Conservation (phyloP, 2,888 invertebrate genomes). For the Geophilus truncorum region DNA sequence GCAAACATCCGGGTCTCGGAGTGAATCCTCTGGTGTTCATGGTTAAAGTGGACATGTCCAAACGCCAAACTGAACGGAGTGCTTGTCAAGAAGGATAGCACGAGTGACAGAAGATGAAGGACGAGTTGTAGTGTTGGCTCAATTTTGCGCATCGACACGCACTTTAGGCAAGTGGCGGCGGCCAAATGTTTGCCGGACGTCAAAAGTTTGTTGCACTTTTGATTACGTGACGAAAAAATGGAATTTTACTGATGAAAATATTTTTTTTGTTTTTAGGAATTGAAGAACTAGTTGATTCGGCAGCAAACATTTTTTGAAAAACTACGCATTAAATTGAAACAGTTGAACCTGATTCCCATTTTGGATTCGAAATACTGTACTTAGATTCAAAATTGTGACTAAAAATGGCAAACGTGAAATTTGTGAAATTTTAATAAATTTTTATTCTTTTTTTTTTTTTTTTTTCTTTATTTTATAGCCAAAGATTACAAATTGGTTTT, state of each 20-base stretch:
- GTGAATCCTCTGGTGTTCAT: not conserved
- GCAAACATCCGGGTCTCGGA: not conserved
- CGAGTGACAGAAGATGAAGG: not conserved
- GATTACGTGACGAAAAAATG: too few relatives aligned
- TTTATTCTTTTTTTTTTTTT: too few relatives aligned
- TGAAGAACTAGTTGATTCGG: not conserved
- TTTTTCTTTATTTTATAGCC: too few relatives aligned
- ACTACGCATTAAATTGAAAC: not conserved
- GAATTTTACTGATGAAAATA: too few relatives aligned
- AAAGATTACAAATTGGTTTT: slow-evolving; percentile 85
- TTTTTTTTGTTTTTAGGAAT: not conserved
- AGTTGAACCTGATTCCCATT: not conserved
- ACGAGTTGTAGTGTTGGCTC: slow-evolving; percentile 26
- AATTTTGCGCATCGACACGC: not conserved
- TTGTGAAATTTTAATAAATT: too few relatives aligned
- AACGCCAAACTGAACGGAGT: not conserved
- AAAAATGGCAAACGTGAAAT: too few relatives aligned
- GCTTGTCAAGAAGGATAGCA: not conserved
- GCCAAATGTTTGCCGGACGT: not conserved
- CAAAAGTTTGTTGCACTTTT: not conserved
- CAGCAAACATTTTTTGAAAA: not conserved
- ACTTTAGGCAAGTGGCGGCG: slow-evolving; percentile 12
- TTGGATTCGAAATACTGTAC: not conserved
- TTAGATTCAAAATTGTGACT: too few relatives aligned
- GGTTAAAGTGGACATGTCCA: not conserved